Conservation (phyloP, 2,888 invertebrate genomes). For the Encarsia formosa region DNA sequence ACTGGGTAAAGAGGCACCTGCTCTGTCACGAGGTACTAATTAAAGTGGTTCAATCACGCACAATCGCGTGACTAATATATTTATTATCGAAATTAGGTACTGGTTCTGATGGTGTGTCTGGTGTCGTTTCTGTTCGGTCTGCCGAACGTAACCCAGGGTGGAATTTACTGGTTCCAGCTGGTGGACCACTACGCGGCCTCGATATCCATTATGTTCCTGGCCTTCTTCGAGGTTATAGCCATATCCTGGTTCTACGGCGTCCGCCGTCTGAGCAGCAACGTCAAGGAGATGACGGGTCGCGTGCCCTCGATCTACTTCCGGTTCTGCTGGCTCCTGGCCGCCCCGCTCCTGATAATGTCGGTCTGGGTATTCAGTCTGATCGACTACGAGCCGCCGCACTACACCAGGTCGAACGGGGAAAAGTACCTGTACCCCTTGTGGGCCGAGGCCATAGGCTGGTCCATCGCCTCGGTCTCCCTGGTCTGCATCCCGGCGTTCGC, state of each 20-base stretch:
- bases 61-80: too few species aligned
- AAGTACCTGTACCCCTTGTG: slow-evolving; percentile 75
- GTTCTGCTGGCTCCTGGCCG: slow-evolving; percentile 78
- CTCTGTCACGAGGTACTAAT: slow-evolving; percentile 82
- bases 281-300: slow-evolving; percentile 85
- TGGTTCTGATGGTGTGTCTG: slow-evolving; percentile 77
- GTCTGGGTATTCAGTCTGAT: slow-evolving; percentile 86
- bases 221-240: slow-evolving; percentile 89
- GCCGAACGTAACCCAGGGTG: slow-evolving; percentile 84
- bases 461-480: slow-evolving; percentile 76
- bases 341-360: slow-evolving; percentile 74
- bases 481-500: slow-evolving; percentile 83
- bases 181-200: slow-evolving; percentile 93
- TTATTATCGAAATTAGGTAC: too few species aligned
- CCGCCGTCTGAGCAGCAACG: slow-evolving; percentile 71
- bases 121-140: slow-evolving; percentile 80
- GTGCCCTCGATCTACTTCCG: slow-evolving; percentile 77
- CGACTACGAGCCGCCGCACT: slow-evolving; percentile 81
- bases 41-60: too few species aligned
- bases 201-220: slow-evolving; percentile 85
- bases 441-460: slow-evolving; percentile 85
- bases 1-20: slow-evolving; percentile 76
- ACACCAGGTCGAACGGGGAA: slow-evolving; percentile 72
- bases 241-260: slow-evolving; percentile 91
- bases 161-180: slow-evolving; percentile 86